These are phyloP conservation scores for Pegoplata infirma DNA, from an alignment of 2,888 invertebrate species.

Conservation along the genomic window DNA sequence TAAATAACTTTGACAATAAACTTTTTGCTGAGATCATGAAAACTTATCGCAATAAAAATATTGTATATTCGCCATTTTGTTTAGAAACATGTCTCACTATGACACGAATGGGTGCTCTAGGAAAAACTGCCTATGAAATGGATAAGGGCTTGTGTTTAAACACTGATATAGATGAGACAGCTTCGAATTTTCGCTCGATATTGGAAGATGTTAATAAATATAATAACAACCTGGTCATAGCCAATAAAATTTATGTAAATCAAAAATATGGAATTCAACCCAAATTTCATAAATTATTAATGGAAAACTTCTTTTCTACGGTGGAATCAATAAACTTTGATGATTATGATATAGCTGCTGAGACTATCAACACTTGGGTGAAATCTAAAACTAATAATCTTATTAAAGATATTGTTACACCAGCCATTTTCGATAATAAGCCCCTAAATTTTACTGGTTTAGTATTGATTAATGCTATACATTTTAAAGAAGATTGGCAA, in stretches of 20 bases:
- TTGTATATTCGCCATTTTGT: conserved; percentile 87
- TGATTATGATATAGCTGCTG: conserved; percentile 78
- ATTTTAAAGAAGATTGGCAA: conserved; percentile 90
- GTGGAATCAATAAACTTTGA: conserved; percentile 83
- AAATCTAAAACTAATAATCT: conserved; percentile 88
- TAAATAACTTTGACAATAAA: conserved; percentile 65
- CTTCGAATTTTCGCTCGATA: conserved; percentile 69
- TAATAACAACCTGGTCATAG: conserved; percentile 79
- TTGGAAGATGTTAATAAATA: conserved; percentile 68
- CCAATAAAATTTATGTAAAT: conserved; percentile 87
- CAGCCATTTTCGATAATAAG: conserved; percentile 70
- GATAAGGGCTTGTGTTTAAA: conserved; percentile 80
- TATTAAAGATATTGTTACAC: conserved; percentile 86
- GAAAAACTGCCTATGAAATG: conserved; percentile 81
- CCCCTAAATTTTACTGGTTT: conserved; percentile 81
- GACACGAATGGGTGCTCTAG: conserved; percentile 85
- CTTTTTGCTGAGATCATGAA: conserved; percentile 62
- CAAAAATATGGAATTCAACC: conserved; percentile 80
- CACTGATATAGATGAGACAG: conserved; percentile 67
- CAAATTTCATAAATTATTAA: conserved; percentile 80
- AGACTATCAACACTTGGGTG: conserved; percentile 89
- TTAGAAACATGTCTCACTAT: conserved; percentile 85
- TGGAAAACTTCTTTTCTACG: conserved; percentile 82
- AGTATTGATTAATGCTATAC: conserved; percentile 90
- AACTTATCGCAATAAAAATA: conserved; percentile 80